Evolutionary conservation across 2,113 vertebrate genomes (phyloP).

Genomic region (Microcebus tavaratra): DNA sequence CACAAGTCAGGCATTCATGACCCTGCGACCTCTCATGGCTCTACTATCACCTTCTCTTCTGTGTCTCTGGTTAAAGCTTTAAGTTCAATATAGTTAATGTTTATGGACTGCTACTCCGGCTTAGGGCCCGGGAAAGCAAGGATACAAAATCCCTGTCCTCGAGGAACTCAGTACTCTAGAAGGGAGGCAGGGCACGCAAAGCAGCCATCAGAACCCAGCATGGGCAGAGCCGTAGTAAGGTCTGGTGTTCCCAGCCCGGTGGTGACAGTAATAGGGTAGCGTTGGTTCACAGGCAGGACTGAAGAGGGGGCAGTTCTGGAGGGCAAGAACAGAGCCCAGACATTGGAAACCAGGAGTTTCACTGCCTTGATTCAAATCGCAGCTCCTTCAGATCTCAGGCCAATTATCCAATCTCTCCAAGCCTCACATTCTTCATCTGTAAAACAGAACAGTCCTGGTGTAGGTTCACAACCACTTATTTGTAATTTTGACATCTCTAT

Average conservation of each 20-base stretch:
- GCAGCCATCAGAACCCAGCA: not conserved
- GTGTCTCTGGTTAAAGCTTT: not conserved
- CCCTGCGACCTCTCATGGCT: not conserved
- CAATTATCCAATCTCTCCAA: not conserved
- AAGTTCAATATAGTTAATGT: not conserved
- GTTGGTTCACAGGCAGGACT: not conserved
- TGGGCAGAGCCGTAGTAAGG: not conserved
- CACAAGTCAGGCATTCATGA: not conserved
- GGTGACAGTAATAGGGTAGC: not conserved
- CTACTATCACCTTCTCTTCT: not conserved
- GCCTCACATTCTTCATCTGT: not conserved
- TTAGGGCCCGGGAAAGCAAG: not conserved
- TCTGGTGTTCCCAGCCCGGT: accelerated
- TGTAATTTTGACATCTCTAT: not conserved
- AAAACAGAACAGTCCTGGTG: not conserved
- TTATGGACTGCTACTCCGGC: not conserved
- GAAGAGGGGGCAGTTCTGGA: not conserved
- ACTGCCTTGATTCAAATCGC: not conserved
- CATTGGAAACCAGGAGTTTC: not conserved
- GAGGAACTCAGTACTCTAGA: not conserved
- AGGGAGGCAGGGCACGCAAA: not conserved
- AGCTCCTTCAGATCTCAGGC: not conserved
- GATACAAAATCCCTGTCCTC: not conserved
- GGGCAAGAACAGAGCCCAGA: not conserved
- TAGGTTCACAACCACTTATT: not conserved